phyloP scores from a whole-genome alignment of 2,797 vertebrate genomes.

The Gymnodraco acuticeps region DNA sequence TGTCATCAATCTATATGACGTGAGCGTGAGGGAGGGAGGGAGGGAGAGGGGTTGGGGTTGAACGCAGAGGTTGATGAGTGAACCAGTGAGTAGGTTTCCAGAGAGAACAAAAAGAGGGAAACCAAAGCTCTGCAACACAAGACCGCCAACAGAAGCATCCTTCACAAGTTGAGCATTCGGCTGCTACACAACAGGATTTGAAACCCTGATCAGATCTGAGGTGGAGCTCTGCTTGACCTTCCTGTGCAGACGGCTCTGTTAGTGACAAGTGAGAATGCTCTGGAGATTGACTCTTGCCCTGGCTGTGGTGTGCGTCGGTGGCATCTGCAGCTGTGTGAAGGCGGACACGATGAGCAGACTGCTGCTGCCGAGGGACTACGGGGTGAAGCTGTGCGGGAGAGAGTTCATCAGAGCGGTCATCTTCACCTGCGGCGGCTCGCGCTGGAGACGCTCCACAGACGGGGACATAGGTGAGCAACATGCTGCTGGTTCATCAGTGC shows the following conservation, averaged over 20 bases:
- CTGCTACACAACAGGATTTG: conserved; percentile 21
- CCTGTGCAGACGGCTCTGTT: conserved; percentile 5
- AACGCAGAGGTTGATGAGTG: conserved; percentile 44
- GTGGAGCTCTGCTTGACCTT: conserved; percentile 36
- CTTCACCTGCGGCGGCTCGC: conserved; percentile 91
- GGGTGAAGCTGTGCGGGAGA: conserved; percentile 90
- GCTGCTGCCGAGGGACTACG: conserved; percentile 78
- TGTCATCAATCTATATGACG: conserved; percentile 64
- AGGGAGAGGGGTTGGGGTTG: conserved; percentile 11
- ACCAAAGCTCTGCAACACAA: conserved; percentile 17
- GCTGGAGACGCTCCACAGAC: conserved; percentile 84
- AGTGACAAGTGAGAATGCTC: conserved; percentile 65
- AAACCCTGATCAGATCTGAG: conserved; percentile 20
- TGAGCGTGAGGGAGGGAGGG: conserved; percentile 10
- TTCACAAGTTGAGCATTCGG: conserved; percentile 6
- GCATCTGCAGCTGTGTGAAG: conserved; percentile 58
- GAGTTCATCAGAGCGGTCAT: conserved; percentile 93
- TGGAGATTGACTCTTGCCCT: conserved; percentile 63
- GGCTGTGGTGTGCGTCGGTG: conserved; percentile 66
- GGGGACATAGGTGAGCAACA: conserved; percentile 58
- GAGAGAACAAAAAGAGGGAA: conserved; percentile 43
- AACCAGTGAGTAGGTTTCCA: conserved; percentile 65
- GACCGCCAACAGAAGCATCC: conserved; percentile 14
- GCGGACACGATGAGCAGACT: conserved; percentile 66
- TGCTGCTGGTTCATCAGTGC: background rate